Base-by-base conservation (phyloP, 2,797 vertebrate species). In the Parambassis ranga region DNA sequence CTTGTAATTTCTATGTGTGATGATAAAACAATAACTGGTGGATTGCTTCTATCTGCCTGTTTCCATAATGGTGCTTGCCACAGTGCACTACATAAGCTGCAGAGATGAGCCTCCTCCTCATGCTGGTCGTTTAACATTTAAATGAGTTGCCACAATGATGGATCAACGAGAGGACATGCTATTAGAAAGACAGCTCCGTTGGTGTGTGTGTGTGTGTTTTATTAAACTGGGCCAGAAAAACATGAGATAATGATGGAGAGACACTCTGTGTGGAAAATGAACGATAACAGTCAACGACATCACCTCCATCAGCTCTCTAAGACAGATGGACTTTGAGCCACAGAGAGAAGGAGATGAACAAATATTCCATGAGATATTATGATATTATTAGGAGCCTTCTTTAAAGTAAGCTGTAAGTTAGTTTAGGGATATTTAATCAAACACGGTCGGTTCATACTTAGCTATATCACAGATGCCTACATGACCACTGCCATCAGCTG, bases 111-210 rank as follows among this genome's bases (percentile, higher is more conserved):
- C 69, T 51, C 63, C 69, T 51, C 36, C 27, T 57, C 59, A 22
- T 11, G 60, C 52, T 35, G 73, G 59, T 85, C 65, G 32, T 83
- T 85, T 68, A 80, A 82, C 67, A 65, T 83, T 74, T 68, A 78
- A 86, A 86, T 86, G 65, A 77, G 38, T 70, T 72, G 65, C 72
- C 67, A 60, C 37, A 2, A 81, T 71, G 72, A 89, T 72, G 70
- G 67, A 84, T 83, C 77, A 79, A 77, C 62, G 27, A 28, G 64
- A 67, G 48, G 47, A 73, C 32, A 1, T 4, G 23, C 79, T 65
- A 79, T 76, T 65, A 84, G 68, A 75, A 60, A 65, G 56, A 70
- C 64, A 59, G 64, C 70, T 66, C 32, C 10, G 50, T 30, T 2
- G 16, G 27, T 26, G 43, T 64, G 58, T 13, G 41, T 39, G 59